phyloP scores from a whole-genome alignment of 2,113 vertebrate genomes.

The Syngnathus typhle region DNA sequence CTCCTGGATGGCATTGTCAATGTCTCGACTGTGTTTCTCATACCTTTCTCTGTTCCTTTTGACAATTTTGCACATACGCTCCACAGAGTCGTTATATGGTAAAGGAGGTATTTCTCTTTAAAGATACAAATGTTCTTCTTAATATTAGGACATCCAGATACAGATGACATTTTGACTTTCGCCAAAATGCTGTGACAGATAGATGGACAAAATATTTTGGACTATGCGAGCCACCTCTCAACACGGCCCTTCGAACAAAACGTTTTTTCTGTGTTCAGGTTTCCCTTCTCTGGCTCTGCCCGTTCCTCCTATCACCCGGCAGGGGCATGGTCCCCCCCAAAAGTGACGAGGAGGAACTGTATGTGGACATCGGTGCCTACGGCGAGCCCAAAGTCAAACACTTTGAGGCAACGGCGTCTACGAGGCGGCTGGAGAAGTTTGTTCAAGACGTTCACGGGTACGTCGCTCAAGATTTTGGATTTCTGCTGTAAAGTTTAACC shows the following conservation, averaged over 20 bases:
- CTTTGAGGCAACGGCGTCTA: slow-evolving; percentile 86
- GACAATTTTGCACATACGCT: no score
- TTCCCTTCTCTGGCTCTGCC: slow-evolving; percentile 95
- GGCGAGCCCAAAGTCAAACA: slow-evolving; percentile 89
- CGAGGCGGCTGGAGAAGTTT: slow-evolving; percentile 90
- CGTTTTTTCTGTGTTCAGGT: slow-evolving; percentile 71
- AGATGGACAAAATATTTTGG: no score
- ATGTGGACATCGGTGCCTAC: slow-evolving; percentile 93
- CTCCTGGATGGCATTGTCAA: no score
- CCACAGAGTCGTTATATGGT: no score
- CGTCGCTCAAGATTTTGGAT: slow-evolving; percentile 34
- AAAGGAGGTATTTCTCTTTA: no score
- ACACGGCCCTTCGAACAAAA: not conserved
- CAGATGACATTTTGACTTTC: no score
- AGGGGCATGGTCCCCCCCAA: slow-evolving; percentile 95
- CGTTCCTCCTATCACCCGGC: slow-evolving; percentile 83
- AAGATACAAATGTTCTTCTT: no score
- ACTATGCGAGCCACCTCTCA: no score
- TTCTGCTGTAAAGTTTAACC: no score
- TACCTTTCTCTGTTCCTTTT: no score
- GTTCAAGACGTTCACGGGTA: slow-evolving; percentile 91
- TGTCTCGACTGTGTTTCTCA: no score
- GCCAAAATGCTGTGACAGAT: no score
- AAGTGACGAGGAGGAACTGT: slow-evolving; percentile 83
- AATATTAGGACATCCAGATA: slow-evolving; percentile 83